Evolutionary conservation across 2,113 vertebrate species (phyloP), one percentile per base, ranked within the genome.

Genomic region (Coryphaenoides rupestris): DNA sequence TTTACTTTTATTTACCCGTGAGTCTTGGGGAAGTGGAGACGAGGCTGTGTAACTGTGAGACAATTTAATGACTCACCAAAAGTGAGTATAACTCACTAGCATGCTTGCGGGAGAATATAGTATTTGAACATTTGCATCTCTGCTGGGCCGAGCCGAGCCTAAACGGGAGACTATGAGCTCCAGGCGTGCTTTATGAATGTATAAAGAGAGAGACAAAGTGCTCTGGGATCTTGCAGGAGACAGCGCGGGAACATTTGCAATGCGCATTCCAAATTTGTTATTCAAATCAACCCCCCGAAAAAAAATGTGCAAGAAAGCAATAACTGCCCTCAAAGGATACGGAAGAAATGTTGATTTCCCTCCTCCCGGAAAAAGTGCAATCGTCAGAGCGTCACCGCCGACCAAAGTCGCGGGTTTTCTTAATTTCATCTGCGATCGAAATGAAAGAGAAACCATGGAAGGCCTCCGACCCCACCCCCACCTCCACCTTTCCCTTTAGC

Each of bases 251-350:
- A 80, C 77, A 80, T 82, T 85, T 79, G 63, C 72, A 76, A 50
- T 50, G 15, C 47, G n/a, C 47, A 50, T 50, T 45, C 15, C 47
- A 10, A 40, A 50, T 50, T 50, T 50, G 47, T n/a, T 81, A 82
- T 82, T 84, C 67, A 89, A 81, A 82, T 80, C 61, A 79, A 77
- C 67, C 78, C 63, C 54, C 28, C 5, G 33, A 69, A 74, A 81
- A 70, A 69, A 74, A 81, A 70, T 73, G 52, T 63, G 52, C 40
- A 14, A 65, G 62, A 78, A 76, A 64, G 22, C 74, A 76, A n/a
- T 82, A 72, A 70, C 57, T 55, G 57, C 45, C 9, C 19, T 69
- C 58, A 49, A 66, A 28, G 23, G 40, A 63, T 69, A 63, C 28
- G 40, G 21, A 66, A 68, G 68, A 73, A 77, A 69, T 28, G n/a